These are phyloP conservation scores for Drosophila nigrodunni DNA, from an alignment of 1,140 invertebrate genomes.

Conservation along the genomic window DNA sequence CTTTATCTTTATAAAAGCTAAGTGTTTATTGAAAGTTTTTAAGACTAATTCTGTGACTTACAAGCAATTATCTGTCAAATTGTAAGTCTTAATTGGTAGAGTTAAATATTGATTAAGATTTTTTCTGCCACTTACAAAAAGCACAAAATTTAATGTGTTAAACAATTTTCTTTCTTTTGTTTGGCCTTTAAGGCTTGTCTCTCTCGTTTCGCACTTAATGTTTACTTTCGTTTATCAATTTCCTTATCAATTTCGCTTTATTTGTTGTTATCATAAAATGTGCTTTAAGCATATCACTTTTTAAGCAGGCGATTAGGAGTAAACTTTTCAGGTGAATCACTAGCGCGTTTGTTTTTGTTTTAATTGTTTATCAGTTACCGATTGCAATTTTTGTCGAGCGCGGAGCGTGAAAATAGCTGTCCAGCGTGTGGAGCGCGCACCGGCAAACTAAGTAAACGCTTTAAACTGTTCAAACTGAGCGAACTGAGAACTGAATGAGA, in stretches of 20 bases:
- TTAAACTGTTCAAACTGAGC: slow-evolving; percentile 31
- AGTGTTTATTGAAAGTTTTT: too few species aligned
- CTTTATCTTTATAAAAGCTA: too few species aligned
- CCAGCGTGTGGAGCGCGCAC: slow-evolving; percentile 65
- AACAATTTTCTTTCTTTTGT: not conserved
- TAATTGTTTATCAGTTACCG: slow-evolving; percentile 6
- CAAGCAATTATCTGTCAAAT: too few species aligned
- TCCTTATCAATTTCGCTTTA: slow-evolving; percentile 24
- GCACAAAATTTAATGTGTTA: not conserved
- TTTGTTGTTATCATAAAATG: not conserved
- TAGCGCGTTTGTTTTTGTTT: not conserved
- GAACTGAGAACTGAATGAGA: slow-evolving; percentile 28
- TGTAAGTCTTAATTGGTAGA: too few species aligned
- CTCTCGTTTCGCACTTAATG: slow-evolving; percentile 10
- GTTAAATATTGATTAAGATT: not conserved
- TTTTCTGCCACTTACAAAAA: not conserved
- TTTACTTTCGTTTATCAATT: slow-evolving; percentile 21
- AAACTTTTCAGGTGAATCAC: slow-evolving; percentile 25
- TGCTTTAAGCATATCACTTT: slow-evolving; percentile 19
- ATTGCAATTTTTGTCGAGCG: slow-evolving; percentile 33
- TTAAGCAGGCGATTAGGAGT: slow-evolving; percentile 23
- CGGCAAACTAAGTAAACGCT: slow-evolving; percentile 68
- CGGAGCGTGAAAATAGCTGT: slow-evolving; percentile 50
- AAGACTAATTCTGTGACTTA: too few species aligned
- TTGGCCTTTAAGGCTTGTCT: not conserved